Conservation (phyloP, 92 coral and sea anemone species). For the Parazoanthus atlanticus region DNA sequence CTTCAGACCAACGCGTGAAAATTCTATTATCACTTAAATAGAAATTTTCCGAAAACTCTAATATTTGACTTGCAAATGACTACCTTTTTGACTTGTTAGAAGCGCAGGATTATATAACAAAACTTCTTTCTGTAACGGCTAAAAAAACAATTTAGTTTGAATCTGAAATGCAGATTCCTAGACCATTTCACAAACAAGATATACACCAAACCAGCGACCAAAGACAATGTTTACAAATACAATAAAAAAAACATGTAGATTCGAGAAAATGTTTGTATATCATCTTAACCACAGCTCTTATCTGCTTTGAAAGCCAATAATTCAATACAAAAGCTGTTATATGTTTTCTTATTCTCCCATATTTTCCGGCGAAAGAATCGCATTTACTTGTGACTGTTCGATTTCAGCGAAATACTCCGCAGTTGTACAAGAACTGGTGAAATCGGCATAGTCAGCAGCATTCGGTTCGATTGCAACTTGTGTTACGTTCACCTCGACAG, state of each 20-base stretch:
- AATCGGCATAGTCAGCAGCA: slow-evolving; percentile 26
- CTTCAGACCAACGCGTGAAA: neutral
- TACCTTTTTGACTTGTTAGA: neutral
- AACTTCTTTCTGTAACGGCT: neutral
- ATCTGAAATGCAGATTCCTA: neutral
- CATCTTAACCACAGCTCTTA: slow-evolving; percentile 3
- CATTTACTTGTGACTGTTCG: slow-evolving; percentile 38
- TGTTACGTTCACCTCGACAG: slow-evolving; percentile 74
- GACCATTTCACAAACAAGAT: neutral
- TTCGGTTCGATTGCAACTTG: slow-evolving; percentile 51
- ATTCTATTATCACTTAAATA: neutral
- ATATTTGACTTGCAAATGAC: slow-evolving; percentile 24
- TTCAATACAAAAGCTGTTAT: neutral
- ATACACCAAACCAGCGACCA: neutral
- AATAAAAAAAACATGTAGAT: slow-evolving; percentile 19
- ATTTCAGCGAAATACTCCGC: slow-evolving; percentile 34
- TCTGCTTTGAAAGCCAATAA: neutral
- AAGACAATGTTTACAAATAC: slow-evolving; percentile 21
- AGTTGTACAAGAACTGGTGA: slow-evolving; percentile 24
- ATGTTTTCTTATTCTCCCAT: slow-evolving; percentile 19
- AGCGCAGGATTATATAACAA: neutral
- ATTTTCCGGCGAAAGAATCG: slow-evolving; percentile 43
- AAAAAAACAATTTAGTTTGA: neutral
- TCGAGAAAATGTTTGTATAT: slow-evolving; percentile 11
- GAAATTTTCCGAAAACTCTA: neutral